These are phyloP conservation scores for Isoperla grammatica DNA, from an alignment of 2,888 invertebrate species.

Conservation along the genomic window DNA sequence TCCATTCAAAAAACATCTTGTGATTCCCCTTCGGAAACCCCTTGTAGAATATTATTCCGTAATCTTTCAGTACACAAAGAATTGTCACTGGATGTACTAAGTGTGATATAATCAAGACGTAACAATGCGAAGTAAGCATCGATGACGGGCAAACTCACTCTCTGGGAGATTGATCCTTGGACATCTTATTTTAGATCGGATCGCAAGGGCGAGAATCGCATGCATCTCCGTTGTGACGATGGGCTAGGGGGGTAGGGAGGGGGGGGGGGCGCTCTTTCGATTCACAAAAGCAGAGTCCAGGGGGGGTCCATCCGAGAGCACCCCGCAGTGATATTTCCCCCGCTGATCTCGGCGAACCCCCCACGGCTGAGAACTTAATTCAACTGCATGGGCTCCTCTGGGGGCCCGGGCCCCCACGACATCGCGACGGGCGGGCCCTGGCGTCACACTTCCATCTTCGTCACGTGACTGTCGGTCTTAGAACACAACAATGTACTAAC, in stretches of 20 bases:
- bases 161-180: slow-evolving; percentile 19
- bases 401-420: background rate
- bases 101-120: too few species aligned
- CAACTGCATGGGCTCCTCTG: slow-evolving; percentile 7
- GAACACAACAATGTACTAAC: background rate
- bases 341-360: slow-evolving; percentile 23
- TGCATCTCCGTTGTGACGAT: slow-evolving; percentile 17
- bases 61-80: too few species aligned
- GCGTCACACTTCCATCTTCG: background rate
- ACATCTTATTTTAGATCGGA: background rate
- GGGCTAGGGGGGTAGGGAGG: slow-evolving; percentile 1
- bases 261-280: slow-evolving; percentile 14
- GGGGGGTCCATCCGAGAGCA: slow-evolving; percentile 22
- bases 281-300: slow-evolving; percentile 18
- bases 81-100: too few species aligned
- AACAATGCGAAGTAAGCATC: too few species aligned
- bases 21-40: too few species aligned
- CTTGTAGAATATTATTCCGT: too few species aligned
- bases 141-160: too few species aligned
- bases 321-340: slow-evolving; percentile 22
- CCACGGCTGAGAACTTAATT: slow-evolving; percentile 30
- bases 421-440: slow-evolving; percentile 1
- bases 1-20: too few species aligned
- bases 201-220: slow-evolving; percentile 19
- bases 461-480: background rate